A percentile compares a stretch with the other conserved stretches of the same genome.
These are phyloP conservation scores for Cairina moschata DNA, from an alignment of 2,113 vertebrate genomes.

Conservation along the genomic window DNA sequence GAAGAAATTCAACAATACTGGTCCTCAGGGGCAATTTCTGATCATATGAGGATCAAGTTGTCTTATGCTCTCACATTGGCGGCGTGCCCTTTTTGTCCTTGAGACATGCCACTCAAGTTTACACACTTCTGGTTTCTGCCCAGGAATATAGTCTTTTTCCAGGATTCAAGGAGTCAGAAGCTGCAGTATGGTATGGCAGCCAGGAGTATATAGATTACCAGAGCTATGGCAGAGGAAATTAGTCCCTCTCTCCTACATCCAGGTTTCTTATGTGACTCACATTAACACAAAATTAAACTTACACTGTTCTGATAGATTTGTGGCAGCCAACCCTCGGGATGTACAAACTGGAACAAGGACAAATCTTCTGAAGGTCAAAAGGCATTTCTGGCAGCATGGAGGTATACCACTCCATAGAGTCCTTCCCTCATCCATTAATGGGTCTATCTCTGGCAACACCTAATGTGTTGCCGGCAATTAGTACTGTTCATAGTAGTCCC, in stretches of 20 bases:
- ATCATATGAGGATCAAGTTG: neutral
- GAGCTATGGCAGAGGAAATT: neutral
- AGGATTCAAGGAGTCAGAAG: neutral
- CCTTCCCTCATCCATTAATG: neutral
- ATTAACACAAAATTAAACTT: conserved; percentile 37
- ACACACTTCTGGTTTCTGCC: neutral
- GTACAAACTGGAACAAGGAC: neutral
- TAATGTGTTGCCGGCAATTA: neutral
- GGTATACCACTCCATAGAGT: neutral
- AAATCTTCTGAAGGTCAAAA: conserved; percentile 22
- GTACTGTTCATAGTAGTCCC: neutral
- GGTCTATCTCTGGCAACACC: neutral
- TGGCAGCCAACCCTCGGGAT: neutral
- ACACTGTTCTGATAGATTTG: neutral
- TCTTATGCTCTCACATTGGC: neutral
- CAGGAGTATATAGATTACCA: neutral
- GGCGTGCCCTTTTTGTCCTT: neutral
- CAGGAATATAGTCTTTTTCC: neutral
- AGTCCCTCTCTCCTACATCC: neutral
- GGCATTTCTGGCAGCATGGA: conserved; percentile 19
- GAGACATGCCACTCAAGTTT: neutral
- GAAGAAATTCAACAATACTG: neutral
- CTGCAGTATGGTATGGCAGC: neutral
- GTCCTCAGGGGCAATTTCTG: neutral
- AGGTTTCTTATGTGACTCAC: neutral